These are phyloP conservation scores for Tholera decimalis DNA, from an alignment of 2,888 invertebrate species.

Conservation along the genomic window DNA sequence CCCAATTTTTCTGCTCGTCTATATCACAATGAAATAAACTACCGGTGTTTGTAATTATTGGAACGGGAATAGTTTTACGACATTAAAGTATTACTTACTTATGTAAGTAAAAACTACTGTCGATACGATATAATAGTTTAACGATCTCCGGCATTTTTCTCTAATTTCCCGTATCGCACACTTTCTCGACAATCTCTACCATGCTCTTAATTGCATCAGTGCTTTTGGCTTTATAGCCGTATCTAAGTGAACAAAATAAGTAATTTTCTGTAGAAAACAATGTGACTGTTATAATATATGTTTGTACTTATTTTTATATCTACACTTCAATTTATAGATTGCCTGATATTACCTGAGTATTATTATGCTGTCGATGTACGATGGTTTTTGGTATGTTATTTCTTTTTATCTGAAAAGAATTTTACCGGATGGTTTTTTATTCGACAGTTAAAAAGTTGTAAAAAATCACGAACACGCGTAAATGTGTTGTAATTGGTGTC, in stretches of 20 bases:
- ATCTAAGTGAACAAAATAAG: slow-evolving; percentile 28
- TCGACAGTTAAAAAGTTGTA: slow-evolving; percentile 32
- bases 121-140: slow-evolving; percentile 47
- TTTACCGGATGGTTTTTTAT: background rate
- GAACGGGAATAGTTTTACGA: slow-evolving; percentile 5
- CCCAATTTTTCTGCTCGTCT: slow-evolving; percentile 29
- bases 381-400: background rate
- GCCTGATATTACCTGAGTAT: slow-evolving; percentile 7
- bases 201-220: slow-evolving; percentile 58
- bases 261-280: slow-evolving; percentile 35
- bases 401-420: background rate
- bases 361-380: slow-evolving; percentile 2
- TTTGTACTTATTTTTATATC: slow-evolving; percentile 33
- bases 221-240: slow-evolving; percentile 41
- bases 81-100: slow-evolving; percentile 36
- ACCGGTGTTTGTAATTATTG: background rate
- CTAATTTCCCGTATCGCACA: slow-evolving; percentile 50
- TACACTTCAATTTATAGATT: slow-evolving; percentile 18
- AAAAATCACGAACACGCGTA: slow-evolving; percentile 42
- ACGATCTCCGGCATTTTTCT: slow-evolving; percentile 51
- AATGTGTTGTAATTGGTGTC: slow-evolving; percentile 45
- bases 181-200: slow-evolving; percentile 55
- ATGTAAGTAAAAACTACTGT: slow-evolving; percentile 56
- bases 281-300: slow-evolving; percentile 5
- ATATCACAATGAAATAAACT: slow-evolving; percentile 9